A percentile compares a stretch with the other conserved stretches of the same genome.
phyloP scores from a whole-genome alignment of 2,888 invertebrate species.

The Lasioglossum morio region DNA sequence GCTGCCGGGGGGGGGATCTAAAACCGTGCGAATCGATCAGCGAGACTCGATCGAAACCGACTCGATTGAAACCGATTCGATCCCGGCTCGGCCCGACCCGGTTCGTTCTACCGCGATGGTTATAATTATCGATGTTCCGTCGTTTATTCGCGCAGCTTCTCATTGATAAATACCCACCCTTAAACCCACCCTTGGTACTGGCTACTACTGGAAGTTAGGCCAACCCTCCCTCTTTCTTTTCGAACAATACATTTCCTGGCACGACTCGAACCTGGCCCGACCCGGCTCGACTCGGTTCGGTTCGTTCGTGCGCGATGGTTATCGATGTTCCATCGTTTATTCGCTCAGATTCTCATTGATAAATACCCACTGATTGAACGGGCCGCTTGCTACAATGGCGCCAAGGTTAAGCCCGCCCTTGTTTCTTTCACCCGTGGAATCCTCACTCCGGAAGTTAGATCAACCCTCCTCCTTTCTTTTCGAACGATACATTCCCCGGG shows the following conservation, averaged over 20 bases:
- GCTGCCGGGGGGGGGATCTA: background rate
- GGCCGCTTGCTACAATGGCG: constrained; percentile 16
- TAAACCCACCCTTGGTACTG: too few species aligned
- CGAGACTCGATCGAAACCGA: constrained; percentile 13
- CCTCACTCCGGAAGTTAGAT: background rate
- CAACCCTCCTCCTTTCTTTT: background rate
- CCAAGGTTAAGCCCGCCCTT: constrained; percentile 21
- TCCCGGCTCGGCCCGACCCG: too few species aligned
- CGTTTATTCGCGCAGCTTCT: constrained; percentile 51
- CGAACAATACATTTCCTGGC: too few species aligned
- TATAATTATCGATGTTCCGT: constrained; percentile 36
- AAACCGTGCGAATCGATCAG: constrained; percentile 34
- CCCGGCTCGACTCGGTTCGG: too few species aligned
- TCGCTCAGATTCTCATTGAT: constrained; percentile 55
- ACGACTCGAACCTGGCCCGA: too few species aligned
- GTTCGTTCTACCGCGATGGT: constrained; percentile 29
- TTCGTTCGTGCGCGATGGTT: constrained; percentile 34
- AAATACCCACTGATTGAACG: constrained; percentile 43
- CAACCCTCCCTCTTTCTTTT: background rate
- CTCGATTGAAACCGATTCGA: background rate
- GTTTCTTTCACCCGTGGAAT: background rate
- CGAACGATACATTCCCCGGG: background rate
- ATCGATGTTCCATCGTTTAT: constrained; percentile 48
- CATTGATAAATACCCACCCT: constrained; percentile 47
- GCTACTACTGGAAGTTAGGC: too few species aligned